Conservation (phyloP, 2,888 invertebrate species). For the Trypoxylon attenuatum region DNA sequence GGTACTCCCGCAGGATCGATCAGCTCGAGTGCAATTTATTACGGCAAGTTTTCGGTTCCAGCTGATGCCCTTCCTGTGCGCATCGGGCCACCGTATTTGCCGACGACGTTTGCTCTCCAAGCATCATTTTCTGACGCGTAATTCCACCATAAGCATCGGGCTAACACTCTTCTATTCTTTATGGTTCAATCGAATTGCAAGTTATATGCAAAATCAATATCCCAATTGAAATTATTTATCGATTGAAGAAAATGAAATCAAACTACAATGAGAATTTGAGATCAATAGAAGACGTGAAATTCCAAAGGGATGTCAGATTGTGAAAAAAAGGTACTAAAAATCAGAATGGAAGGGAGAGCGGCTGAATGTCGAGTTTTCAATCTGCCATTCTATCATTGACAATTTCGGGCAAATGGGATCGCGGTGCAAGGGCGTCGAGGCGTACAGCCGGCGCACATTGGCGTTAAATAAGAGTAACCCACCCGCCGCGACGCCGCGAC, state of each 20-base stretch:
- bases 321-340: slow-evolving; percentile 16
- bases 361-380: slow-evolving; percentile 69
- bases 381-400: slow-evolving; percentile 73
- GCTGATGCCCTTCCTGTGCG: slow-evolving; percentile 1
- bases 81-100: slow-evolving; percentile 45
- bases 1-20: slow-evolving; percentile 48
- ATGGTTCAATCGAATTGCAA: too few species aligned
- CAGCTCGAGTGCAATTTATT: slow-evolving; percentile 51
- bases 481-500: slow-evolving; percentile 51
- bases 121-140: slow-evolving; percentile 6
- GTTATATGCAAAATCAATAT: too few species aligned
- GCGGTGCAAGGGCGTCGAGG: slow-evolving; percentile 77
- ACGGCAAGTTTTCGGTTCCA: slow-evolving; percentile 31
- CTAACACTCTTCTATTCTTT: too few species aligned
- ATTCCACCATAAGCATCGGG: not conserved
- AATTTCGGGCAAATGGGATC: slow-evolving; percentile 72
- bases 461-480: slow-evolving; percentile 80
- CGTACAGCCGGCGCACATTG: slow-evolving; percentile 81
- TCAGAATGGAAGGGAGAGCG: slow-evolving; percentile 21
- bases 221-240: too few species aligned
- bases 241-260: too few species aligned
- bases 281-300: too few species aligned
- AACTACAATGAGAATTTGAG: too few species aligned
- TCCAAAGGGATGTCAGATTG: too few species aligned
- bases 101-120: slow-evolving; percentile 33